Conservation (phyloP, 2,888 invertebrate genomes). For the Eutolmus rufibarbis region DNA sequence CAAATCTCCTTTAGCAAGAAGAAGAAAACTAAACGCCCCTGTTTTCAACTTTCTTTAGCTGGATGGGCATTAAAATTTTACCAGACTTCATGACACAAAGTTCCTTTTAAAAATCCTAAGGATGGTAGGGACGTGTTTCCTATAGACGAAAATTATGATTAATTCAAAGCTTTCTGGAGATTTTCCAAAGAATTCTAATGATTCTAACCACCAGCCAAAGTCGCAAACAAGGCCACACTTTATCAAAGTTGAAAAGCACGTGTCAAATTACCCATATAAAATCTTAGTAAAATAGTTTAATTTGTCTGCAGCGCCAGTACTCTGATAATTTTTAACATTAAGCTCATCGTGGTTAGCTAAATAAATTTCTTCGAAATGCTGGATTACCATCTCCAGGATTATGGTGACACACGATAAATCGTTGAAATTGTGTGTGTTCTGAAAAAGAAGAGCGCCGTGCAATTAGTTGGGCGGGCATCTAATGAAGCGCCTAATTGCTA, state of each 20-base stretch:
- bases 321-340: constrained; percentile 58
- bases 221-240: constrained; percentile 43
- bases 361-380: constrained; percentile 63
- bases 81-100: constrained; percentile 57
- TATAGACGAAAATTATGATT: constrained; percentile 58
- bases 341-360: constrained; percentile 62
- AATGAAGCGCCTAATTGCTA: constrained; percentile 18
- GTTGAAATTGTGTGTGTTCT: constrained; percentile 60
- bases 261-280: constrained; percentile 59
- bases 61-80: constrained; percentile 54
- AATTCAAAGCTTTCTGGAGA: constrained; percentile 58
- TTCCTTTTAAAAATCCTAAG: constrained; percentile 53
- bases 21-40: constrained; percentile 52
- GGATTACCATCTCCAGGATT: constrained; percentile 61
- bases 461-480: background rate
- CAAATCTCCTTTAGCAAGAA: constrained; percentile 54
- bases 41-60: constrained; percentile 47
- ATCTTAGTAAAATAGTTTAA: constrained; percentile 62
- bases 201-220: constrained; percentile 55
- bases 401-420: constrained; percentile 61
- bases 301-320: constrained; percentile 50
- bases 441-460: constrained; percentile 25
- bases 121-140: constrained; percentile 55
- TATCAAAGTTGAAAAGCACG: constrained; percentile 55
- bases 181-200: constrained; percentile 56